Evolutionary conservation across 2,113 vertebrate species (phyloP).

Genomic region (Chaetodon auriga): DNA sequence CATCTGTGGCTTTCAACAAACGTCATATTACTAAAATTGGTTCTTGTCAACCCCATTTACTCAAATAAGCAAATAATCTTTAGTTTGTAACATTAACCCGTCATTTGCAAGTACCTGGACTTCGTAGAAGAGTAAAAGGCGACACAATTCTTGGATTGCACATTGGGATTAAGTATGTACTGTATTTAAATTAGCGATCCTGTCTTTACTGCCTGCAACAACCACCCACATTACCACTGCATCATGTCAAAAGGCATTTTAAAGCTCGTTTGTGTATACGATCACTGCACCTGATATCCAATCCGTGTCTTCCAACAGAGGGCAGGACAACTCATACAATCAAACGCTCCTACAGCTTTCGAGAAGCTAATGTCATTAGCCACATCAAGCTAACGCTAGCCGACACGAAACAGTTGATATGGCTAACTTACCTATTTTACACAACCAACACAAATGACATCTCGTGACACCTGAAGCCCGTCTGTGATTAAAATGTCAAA

Average conservation of each 20-base stretch:
- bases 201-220: too few relatives aligned
- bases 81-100: neutral
- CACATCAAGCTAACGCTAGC: slow-evolving; percentile 57
- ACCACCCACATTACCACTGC: too few relatives aligned
- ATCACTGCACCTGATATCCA: neutral
- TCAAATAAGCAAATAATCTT: neutral
- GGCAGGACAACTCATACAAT: neutral
- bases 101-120: neutral
- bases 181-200: neutral
- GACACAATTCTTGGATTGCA: neutral
- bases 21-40: accelerated
- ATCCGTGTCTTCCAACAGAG: neutral
- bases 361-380: slow-evolving; percentile 74
- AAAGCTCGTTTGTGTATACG: accelerated
- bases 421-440: neutral
- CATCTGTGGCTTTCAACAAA: neutral
- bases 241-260: accelerated
- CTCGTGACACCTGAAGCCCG: neutral
- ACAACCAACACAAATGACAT: slow-evolving; percentile 44
- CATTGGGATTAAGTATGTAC: neutral
- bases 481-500: neutral
- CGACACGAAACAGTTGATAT: slow-evolving; percentile 6
- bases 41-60: neutral
- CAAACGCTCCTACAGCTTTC: slow-evolving; percentile 34
- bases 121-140: neutral